Evolutionary conservation across 2,113 vertebrate genomes (phyloP), one percentile per base, ranked within the genome.

Genomic region (Anolis sagrei): DNA sequence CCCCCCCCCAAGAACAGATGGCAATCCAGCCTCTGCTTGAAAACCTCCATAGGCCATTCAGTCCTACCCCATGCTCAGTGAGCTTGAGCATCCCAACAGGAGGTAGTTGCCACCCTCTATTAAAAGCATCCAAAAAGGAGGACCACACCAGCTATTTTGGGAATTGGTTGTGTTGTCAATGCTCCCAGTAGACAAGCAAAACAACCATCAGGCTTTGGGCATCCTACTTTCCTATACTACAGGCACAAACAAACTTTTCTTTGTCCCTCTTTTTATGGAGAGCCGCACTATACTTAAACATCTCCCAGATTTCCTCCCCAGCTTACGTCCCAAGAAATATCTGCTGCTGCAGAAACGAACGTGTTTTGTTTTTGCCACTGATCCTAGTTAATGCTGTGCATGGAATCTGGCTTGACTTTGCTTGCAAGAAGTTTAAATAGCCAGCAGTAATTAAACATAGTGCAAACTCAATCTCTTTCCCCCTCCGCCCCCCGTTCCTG

Each of bases 371-470:
- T 78, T 76, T 89, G 89, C 86, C 0, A 16, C 27, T 81, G 87
- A 78, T 72, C 91, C 89, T 85, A 82, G 88, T 83, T 92, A 92
- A 88, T 88, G 90, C 91, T 89, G 85, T 92, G 89, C 88, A 89
- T 91, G 64, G 89, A 92, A 89, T 83, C 90, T 0, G 48, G 87
- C 79, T 89, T 92, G 90, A 91, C 90, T 86, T 75, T 89, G 87
- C 86, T 91, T 82, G 89, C 75, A 90, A 84, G 89, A 93, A 92
- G 84, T 91, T 93, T 91, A 94, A 94, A 93, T 70, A 91, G 92
- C 92, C 91, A 89, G 86, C 92, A 93, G 91, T 93, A 94, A 94
- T 94, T 94, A 94, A 82, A 88, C 89, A 92, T 92, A 86, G 87
- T 92, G 88, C 88, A 54, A 79, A 93, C 91, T 92, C 93, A 94